Evolutionary conservation across 2,888 invertebrate species (phyloP).

Genomic region (Tachina fera): DNA sequence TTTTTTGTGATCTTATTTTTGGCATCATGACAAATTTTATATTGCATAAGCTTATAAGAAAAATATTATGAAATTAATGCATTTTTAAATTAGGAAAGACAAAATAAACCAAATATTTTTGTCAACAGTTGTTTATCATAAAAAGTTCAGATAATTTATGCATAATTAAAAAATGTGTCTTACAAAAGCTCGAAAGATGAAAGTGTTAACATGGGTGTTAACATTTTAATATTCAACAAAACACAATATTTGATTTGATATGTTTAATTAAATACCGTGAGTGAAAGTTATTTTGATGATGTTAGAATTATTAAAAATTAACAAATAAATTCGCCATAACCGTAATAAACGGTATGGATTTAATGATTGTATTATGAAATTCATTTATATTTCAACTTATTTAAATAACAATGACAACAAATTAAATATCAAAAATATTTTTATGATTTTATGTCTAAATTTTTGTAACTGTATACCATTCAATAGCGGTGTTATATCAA

Average conservation of each 20-base stretch:
- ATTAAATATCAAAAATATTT: not conserved
- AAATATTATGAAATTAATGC: conserved; percentile 3
- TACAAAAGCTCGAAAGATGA: not conserved
- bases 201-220: not conserved
- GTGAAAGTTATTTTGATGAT: not conserved
- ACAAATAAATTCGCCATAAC: not conserved
- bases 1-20: conserved; percentile 15
- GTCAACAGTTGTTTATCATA: not conserved
- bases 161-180: not conserved
- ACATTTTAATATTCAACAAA: not conserved
- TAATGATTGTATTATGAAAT: not conserved
- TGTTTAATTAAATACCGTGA: too few relatives aligned
- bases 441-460: not conserved
- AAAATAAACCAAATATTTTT: not conserved
- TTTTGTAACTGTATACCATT: not conserved
- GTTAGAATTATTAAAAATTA: not conserved
- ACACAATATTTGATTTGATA: too few relatives aligned
- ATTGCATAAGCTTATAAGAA: conserved; percentile 64
- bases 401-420: not conserved
- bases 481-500: too few relatives aligned
- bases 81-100: not conserved
- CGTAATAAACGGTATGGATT: not conserved
- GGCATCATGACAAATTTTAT: conserved; percentile 6
- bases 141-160: not conserved
- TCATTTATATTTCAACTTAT: not conserved